Evolutionary conservation across 2,797 vertebrate genomes (phyloP).

Genomic region (Allochrocebus solatus): DNA sequence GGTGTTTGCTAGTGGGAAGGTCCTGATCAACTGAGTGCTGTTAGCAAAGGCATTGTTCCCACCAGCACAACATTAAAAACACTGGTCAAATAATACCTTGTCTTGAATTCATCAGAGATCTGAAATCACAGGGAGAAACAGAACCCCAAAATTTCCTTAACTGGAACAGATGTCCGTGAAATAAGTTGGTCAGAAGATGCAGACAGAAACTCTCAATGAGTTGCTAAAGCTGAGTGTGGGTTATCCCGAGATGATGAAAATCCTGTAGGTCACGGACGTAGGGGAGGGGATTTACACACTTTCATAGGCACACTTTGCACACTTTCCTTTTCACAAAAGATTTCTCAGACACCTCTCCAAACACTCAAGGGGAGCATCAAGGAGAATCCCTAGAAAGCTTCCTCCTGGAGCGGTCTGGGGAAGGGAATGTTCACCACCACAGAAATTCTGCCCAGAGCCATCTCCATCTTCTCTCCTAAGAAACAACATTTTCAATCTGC

Average conservation of each 20-base stretch:
- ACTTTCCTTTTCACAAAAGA: too few relatives aligned
- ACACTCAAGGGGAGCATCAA: not conserved
- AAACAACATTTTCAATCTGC: not conserved
- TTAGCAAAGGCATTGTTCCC: not conserved
- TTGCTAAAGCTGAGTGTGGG: too few relatives aligned
- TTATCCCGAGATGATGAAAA: not conserved
- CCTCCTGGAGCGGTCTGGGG: rapidly evolving
- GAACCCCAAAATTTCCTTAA: not conserved
- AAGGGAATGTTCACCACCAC: too few relatives aligned
- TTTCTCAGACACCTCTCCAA: not conserved
- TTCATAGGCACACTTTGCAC: rapidly evolving
- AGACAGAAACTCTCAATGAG: not conserved
- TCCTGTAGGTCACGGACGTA: rapidly evolving
- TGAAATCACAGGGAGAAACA: not conserved
- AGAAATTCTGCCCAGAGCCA: not conserved
- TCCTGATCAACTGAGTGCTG: not conserved
- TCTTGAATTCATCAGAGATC: not conserved
- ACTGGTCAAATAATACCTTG: not conserved
- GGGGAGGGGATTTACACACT: rapidly evolving
- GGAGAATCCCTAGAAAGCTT: rapidly evolving
- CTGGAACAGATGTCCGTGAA: not conserved
- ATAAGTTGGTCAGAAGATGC: not conserved
- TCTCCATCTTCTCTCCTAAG: not conserved
- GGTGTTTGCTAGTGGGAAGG: rapidly evolving
- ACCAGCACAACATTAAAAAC: not conserved